Percentiles rank a stretch among this genome's conserved stretches.
These are phyloP conservation scores for Brachionus manjavacas DNA, from an alignment of 1,140 invertebrate genomes.

Conservation along the genomic window DNA sequence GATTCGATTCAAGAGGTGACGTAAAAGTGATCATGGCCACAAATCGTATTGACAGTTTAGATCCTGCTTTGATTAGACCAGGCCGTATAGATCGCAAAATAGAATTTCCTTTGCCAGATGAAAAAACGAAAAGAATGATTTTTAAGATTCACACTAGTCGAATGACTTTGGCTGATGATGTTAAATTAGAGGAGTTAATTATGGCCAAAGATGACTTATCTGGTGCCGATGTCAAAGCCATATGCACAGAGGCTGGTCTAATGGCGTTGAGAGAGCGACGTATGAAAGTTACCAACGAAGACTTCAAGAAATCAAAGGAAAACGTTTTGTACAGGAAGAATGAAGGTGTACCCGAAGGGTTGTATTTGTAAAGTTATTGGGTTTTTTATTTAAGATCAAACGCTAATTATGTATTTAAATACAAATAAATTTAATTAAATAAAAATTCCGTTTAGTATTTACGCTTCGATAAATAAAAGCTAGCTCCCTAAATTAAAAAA, in stretches of 20 bases:
- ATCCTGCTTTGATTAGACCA: constrained; percentile 95
- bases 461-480: neutral
- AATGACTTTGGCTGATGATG: constrained; percentile 95
- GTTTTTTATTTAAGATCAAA: neutral
- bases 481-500: neutral
- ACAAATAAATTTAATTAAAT: constrained; percentile 14
- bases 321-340: constrained; percentile 98
- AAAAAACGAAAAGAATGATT: constrained; percentile 95
- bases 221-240: constrained; percentile 88
- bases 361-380: constrained; percentile 75
- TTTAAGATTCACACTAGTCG: constrained; percentile 96
- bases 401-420: constrained; percentile 8
- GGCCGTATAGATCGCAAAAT: constrained; percentile 99
- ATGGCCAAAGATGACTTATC: constrained; percentile 99
- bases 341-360: constrained; percentile 95
- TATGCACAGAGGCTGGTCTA: constrained; percentile 96
- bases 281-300: constrained; percentile 99
- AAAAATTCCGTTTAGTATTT: constrained; percentile 28
- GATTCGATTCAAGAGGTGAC: constrained; percentile 92
- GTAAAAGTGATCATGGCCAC: constrained; percentile 98
- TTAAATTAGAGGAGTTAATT: constrained; percentile 93
- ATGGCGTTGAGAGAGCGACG: constrained; percentile 92
- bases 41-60: constrained; percentile 96
- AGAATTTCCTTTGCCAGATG: constrained; percentile 97
- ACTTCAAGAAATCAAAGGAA: constrained; percentile 98